Evolutionary conservation across 2,113 vertebrate species (phyloP).

Genomic region (Oryzias melastigma): DNA sequence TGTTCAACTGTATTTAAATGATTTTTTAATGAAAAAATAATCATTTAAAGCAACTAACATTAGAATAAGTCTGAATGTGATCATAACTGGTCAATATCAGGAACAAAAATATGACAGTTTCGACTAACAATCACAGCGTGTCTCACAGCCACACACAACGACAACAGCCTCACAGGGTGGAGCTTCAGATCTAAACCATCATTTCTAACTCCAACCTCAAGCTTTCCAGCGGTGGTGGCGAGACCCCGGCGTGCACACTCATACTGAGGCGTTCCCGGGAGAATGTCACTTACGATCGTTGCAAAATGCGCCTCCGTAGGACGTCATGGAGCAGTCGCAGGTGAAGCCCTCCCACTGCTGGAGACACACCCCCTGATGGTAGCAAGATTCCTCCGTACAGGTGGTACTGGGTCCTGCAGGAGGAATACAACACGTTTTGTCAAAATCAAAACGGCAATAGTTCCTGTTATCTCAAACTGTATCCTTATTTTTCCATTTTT

Average conservation of each 20-base stretch:
- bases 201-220: not conserved
- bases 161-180: conserved; percentile 3
- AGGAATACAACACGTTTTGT: not conserved
- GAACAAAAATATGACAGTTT: no score
- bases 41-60: no score
- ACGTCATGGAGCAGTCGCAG: conserved; percentile 93
- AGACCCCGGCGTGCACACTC: conserved; percentile 4
- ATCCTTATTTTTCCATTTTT: no score
- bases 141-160: not conserved
- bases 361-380: conserved; percentile 92
- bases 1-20: no score
- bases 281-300: conserved; percentile 74
- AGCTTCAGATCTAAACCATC: not conserved
- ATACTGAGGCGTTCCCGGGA: not conserved
- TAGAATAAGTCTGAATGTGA: no score
- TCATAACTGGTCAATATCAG: no score
- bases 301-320: conserved; percentile 80
- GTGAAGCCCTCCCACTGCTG: conserved; percentile 94
- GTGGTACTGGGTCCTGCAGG: conserved; percentile 87
- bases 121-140: not conserved
- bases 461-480: no score
- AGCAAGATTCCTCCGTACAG: conserved; percentile 92
- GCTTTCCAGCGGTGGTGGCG: not conserved
- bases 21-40: no score
- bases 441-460: no score